phyloP scores from a whole-genome alignment of 2,113 vertebrate genomes.

The Alligator mississippiensis region DNA sequence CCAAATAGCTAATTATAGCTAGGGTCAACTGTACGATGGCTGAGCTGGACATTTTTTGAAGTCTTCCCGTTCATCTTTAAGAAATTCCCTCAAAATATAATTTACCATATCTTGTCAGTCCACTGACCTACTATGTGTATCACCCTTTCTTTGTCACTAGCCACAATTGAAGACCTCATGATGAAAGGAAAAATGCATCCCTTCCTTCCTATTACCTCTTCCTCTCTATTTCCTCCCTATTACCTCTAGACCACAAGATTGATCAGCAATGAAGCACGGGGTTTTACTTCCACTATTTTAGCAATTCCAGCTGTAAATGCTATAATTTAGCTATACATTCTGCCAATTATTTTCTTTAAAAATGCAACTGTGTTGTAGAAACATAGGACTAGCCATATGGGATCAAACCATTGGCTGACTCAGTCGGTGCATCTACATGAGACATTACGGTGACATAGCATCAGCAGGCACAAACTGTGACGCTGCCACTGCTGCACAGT shows the following conservation, averaged over 20 bases:
- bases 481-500: too few relatives aligned
- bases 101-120: not conserved
- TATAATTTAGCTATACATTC: not conserved
- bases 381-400: not conserved
- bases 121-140: not conserved
- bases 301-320: not conserved
- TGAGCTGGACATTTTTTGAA: not conserved
- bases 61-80: not conserved
- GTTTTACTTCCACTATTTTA: not conserved
- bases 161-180: not conserved
- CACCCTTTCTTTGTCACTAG: not conserved
- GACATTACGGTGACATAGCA: too few relatives aligned
- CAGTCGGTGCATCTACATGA: not conserved
- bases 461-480: too few relatives aligned
- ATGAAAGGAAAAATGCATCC: not conserved
- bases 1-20: not conserved
- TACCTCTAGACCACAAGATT: not conserved
- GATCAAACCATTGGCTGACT: not conserved
- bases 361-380: not conserved
- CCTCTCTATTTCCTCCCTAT: not conserved
- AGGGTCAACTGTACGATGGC: not conserved
- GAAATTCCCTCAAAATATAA: not conserved
- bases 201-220: not conserved
- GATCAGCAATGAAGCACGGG: not conserved
- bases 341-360: not conserved